Percentiles rank a stretch among this genome's conserved stretches.
Conservation (phyloP, 2,888 invertebrate genomes). For the Podotricha telesiphe region DNA sequence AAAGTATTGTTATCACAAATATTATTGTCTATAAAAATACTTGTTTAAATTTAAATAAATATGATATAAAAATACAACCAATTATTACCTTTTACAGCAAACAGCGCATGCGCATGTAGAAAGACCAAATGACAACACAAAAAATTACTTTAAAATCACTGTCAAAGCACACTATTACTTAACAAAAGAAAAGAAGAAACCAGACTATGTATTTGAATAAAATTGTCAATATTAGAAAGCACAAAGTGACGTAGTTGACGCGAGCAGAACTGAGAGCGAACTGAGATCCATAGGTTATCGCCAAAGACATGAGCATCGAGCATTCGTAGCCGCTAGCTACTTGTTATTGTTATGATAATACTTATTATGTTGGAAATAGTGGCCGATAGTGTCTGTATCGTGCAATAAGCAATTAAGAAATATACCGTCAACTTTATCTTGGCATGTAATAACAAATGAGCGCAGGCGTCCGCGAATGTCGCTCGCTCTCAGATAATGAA, state of each 20-base stretch:
- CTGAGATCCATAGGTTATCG: conserved; percentile 50
- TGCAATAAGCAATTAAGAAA: conserved; percentile 78
- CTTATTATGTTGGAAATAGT: conserved; percentile 81
- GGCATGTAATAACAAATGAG: conserved; percentile 62
- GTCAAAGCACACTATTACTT: not conserved
- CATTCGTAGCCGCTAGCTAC: conserved; percentile 56
- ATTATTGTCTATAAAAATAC: not conserved
- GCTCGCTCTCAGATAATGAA: conserved; percentile 53
- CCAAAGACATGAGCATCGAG: conserved; percentile 39
- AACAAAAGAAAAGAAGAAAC: not conserved
- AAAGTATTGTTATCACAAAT: not conserved
- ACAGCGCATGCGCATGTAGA: conserved; percentile 11
- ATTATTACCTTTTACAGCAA: conserved; percentile 2
- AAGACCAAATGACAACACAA: conserved; percentile 7
- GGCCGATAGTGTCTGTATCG: conserved; percentile 76
- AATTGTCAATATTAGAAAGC: conserved; percentile 9
- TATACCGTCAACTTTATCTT: conserved; percentile 67
- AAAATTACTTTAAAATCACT: not conserved
- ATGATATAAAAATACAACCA: not conserved
- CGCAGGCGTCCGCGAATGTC: conserved; percentile 56
- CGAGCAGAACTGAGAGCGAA: conserved; percentile 42
- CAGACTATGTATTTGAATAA: not conserved
- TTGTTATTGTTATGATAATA: conserved; percentile 82
- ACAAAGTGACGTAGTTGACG: conserved; percentile 36
- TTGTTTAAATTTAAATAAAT: not conserved